Evolutionary conservation across 1,140 invertebrate genomes (phyloP).

Genomic region (Uloborus diversus): DNA sequence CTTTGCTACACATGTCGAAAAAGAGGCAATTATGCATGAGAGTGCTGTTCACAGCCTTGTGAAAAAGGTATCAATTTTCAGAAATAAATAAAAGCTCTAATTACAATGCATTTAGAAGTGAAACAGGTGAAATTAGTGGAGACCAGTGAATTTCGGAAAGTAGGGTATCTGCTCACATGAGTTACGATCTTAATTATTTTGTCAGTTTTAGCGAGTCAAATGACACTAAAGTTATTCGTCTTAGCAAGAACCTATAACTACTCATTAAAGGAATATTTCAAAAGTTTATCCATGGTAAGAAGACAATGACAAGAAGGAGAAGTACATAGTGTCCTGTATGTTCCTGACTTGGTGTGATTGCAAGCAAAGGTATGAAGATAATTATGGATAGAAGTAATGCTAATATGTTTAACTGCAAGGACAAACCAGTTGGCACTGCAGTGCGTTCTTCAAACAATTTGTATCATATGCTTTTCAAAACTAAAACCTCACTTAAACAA

Average conservation of each 20-base stretch:
- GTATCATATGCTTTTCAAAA: conserved; percentile 2
- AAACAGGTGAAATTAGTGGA: not conserved
- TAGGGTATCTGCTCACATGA: not conserved
- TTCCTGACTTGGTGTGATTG: not conserved
- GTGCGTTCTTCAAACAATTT: conserved; percentile 1
- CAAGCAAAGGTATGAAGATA: conserved; percentile 1
- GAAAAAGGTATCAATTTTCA: not conserved
- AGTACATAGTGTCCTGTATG: not conserved
- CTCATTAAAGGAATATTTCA: not conserved
- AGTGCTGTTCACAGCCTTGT: not conserved
- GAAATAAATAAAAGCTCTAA: not conserved
- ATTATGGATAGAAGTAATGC: not conserved
- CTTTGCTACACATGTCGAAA: not conserved
- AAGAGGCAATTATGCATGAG: not conserved
- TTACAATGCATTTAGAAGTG: not conserved
- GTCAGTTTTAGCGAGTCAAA: not conserved
- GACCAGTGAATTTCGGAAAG: not conserved
- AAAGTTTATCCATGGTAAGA: not conserved
- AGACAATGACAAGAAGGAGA: not conserved
- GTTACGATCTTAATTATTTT: not conserved
- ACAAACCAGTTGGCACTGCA: not conserved
- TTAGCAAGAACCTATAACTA: not conserved
- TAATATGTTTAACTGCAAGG: not conserved
- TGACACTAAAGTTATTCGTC: not conserved
- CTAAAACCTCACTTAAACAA: not conserved